Conservation (phyloP, 2,113 vertebrate species). For the Tangachromis dhanisi region DNA sequence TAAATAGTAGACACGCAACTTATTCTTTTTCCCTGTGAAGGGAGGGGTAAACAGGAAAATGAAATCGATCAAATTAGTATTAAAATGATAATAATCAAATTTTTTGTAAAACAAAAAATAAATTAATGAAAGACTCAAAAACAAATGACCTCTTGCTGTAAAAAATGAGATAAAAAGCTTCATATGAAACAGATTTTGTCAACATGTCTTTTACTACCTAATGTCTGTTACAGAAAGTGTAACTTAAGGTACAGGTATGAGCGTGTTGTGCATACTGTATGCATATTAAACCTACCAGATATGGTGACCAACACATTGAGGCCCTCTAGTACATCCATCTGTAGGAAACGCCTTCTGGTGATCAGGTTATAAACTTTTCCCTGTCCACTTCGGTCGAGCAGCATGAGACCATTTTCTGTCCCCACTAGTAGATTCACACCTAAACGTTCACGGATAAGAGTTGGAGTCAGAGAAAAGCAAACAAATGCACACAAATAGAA, state of each 20-base stretch:
- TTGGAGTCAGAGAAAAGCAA: background rate
- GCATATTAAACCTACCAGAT: constrained; percentile 75
- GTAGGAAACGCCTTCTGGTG: constrained; percentile 90
- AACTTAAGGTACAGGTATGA: background rate
- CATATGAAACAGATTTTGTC: background rate
- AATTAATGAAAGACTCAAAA: background rate
- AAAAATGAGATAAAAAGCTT: background rate
- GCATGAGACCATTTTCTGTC: constrained; percentile 94
- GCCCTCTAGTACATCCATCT: constrained; percentile 97
- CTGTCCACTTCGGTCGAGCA: constrained; percentile 94
- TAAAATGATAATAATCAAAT: rapidly evolving
- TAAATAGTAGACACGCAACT: constrained; percentile 94
- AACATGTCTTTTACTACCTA: background rate
- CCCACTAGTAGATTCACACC: constrained; percentile 96
- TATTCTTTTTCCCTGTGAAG: constrained; percentile 90
- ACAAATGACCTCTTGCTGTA: background rate
- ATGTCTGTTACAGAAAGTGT: background rate
- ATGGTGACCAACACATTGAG: constrained; percentile 98
- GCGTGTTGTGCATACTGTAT: background rate
- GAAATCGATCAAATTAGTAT: background rate
- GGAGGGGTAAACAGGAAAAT: background rate
- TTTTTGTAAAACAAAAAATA: background rate
- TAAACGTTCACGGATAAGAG: constrained; percentile 30
- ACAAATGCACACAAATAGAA: background rate
- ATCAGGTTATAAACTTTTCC: constrained; percentile 98